A percentile compares a stretch with the other conserved stretches of the same genome.
Evolutionary conservation across 23 tunicate species (phyloP).

Genomic region (Styela clava): DNA sequence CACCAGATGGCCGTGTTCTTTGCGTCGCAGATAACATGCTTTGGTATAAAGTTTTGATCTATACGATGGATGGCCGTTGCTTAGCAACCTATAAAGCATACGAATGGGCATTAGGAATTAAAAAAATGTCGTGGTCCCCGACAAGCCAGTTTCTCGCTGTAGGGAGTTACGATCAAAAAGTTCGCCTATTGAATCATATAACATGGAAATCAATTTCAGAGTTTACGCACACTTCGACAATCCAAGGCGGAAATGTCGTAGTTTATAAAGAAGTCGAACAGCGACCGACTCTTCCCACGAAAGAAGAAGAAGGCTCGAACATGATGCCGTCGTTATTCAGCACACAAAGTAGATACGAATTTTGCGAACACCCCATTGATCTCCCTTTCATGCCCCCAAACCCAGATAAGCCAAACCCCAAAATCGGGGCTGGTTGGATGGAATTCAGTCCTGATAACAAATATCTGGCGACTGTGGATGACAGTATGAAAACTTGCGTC

Average conservation of each 20-base stretch:
- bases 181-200: conserved; percentile 73
- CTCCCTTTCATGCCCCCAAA: conserved; percentile 64
- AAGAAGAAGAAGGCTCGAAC: background rate
- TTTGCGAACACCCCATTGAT: conserved; percentile 44
- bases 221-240: conserved; percentile 45
- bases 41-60: conserved; percentile 85
- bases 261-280: conserved; percentile 64
- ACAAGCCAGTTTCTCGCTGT: conserved; percentile 94
- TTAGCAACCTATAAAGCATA: conserved; percentile 73
- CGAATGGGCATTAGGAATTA: conserved; percentile 90
- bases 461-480: conserved; percentile 87
- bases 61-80: conserved; percentile 93
- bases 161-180: conserved; percentile 87
- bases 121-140: conserved; percentile 78
- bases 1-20: conserved; percentile 86
- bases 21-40: conserved; percentile 87
- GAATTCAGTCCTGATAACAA: conserved; percentile 87
- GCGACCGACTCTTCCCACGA: conserved; percentile 27
- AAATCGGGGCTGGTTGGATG: conserved; percentile 87
- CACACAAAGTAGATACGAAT: conserved; percentile 85
- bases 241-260: conserved; percentile 41
- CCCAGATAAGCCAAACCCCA: conserved; percentile 80
- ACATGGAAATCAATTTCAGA: conserved; percentile 90
- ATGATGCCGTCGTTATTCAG: conserved; percentile 48
- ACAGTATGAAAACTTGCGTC: conserved; percentile 77